Conservation (phyloP, 2,113 vertebrate genomes). For the Zosterops hypoxanthus region DNA sequence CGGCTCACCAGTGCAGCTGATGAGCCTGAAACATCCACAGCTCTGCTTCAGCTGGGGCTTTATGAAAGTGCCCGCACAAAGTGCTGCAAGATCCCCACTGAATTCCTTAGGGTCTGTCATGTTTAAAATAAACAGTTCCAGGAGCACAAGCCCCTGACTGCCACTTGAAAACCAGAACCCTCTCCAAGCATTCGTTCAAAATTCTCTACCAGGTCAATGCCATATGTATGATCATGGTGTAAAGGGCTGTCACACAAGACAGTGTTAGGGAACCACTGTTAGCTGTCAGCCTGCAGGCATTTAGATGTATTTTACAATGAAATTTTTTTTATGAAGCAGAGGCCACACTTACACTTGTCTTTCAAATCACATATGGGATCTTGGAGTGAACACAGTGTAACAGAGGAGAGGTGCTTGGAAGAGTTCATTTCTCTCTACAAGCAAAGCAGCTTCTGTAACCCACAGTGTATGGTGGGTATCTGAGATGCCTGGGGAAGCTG, state of each 20-base stretch:
- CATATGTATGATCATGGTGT: fast-evolving
- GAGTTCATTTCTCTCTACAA: background rate
- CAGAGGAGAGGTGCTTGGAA: background rate
- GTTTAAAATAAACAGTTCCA: background rate
- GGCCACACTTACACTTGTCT: background rate
- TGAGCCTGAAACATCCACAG: background rate
- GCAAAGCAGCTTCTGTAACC: background rate
- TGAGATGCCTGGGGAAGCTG: background rate
- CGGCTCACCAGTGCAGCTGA: background rate
- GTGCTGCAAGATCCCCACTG: background rate
- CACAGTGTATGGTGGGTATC: fast-evolving
- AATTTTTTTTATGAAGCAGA: background rate
- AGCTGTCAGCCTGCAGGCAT: background rate
- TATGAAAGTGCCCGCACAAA: background rate
- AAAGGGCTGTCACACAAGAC: background rate
- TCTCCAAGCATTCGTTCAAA: background rate
- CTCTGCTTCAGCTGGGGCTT: background rate
- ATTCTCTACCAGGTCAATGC: background rate
- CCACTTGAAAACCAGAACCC: background rate
- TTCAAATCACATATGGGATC: background rate
- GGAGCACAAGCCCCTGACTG: background rate
- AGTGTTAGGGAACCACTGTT: background rate
- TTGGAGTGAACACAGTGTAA: background rate
- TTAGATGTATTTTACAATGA: background rate
- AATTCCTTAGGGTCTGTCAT: background rate